Evolutionary conservation across 2,113 vertebrate species (phyloP).

Genomic region (Sebastes schlegelii): DNA sequence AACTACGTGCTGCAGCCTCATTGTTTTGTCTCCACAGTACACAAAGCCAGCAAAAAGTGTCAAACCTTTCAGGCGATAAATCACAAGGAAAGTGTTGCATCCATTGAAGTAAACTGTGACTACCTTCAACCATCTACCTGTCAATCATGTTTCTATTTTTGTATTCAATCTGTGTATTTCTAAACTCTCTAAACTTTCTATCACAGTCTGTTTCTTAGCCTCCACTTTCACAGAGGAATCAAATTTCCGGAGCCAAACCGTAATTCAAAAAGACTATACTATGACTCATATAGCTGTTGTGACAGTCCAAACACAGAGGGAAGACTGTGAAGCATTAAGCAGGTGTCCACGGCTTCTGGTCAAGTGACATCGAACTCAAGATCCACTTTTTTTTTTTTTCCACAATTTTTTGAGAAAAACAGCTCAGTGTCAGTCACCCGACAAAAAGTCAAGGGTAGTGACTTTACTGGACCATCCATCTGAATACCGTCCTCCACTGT

Average conservation of each 20-base stretch:
- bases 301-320: neutral
- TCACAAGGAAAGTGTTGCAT: neutral
- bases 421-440: neutral
- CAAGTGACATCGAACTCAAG: neutral
- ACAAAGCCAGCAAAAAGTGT: constrained; percentile 6
- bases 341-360: neutral
- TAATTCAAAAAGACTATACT: constrained; percentile 7
- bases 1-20: constrained; percentile 8
- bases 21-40: neutral
- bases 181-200: no score
- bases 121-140: constrained; percentile 10
- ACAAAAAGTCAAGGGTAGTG: constrained; percentile 14
- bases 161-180: neutral
- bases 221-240: constrained; percentile 1
- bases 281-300: neutral
- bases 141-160: constrained; percentile 13
- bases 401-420: constrained; percentile 12
- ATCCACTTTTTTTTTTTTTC: no score
- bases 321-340: neutral
- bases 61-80: neutral
- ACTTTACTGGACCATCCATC: constrained; percentile 9
- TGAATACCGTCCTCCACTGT: neutral
- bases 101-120: neutral
- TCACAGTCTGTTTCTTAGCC: neutral
- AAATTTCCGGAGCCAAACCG: constrained; percentile 10